These are phyloP conservation scores for Drosophila algonquin DNA, from an alignment of 2,888 invertebrate genomes.

Conservation along the genomic window DNA sequence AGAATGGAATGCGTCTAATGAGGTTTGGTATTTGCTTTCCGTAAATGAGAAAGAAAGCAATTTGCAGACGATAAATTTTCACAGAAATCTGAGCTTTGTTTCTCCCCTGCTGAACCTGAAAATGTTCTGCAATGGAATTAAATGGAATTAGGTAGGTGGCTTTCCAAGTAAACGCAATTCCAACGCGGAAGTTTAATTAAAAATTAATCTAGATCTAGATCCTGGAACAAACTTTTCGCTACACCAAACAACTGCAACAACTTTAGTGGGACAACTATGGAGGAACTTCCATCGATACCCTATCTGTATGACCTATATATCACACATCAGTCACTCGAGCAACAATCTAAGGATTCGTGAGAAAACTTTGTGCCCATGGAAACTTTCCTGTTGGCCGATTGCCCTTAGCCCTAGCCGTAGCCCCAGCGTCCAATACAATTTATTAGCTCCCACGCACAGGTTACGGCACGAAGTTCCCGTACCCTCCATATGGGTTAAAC, in stretches of 20 bases:
- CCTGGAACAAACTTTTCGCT: slow-evolving; percentile 12
- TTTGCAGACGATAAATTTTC: slow-evolving; percentile 27
- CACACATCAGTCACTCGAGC: slow-evolving; percentile 26
- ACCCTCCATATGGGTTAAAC: not conserved
- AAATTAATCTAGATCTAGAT: slow-evolving; percentile 13
- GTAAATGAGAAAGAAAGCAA: slow-evolving; percentile 14
- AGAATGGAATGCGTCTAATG: slow-evolving; percentile 17
- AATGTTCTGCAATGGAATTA: not conserved
- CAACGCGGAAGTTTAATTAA: slow-evolving; percentile 17
- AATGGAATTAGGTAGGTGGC: slow-evolving; percentile 2
- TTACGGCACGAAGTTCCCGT: not conserved
- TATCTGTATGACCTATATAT: slow-evolving; percentile 11
- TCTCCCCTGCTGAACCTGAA: not conserved
- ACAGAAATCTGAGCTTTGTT: slow-evolving; percentile 19
- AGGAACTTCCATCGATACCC: not conserved
- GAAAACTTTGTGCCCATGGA: slow-evolving; percentile 4
- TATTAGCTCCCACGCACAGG: slow-evolving; percentile 34
- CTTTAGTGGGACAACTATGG: slow-evolving; percentile 7
- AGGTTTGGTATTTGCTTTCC: slow-evolving; percentile 28
- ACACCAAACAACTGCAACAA: slow-evolving; percentile 29
- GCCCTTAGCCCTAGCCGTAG: slow-evolving; percentile 8
- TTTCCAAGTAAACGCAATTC: not conserved
- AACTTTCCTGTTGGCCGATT: slow-evolving; percentile 42
- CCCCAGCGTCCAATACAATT: slow-evolving; percentile 34
- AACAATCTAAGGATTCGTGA: slow-evolving; percentile 20